These are phyloP conservation scores for Neodiprion fabricii DNA, from an alignment of 1,140 invertebrate species.

Conservation along the genomic window DNA sequence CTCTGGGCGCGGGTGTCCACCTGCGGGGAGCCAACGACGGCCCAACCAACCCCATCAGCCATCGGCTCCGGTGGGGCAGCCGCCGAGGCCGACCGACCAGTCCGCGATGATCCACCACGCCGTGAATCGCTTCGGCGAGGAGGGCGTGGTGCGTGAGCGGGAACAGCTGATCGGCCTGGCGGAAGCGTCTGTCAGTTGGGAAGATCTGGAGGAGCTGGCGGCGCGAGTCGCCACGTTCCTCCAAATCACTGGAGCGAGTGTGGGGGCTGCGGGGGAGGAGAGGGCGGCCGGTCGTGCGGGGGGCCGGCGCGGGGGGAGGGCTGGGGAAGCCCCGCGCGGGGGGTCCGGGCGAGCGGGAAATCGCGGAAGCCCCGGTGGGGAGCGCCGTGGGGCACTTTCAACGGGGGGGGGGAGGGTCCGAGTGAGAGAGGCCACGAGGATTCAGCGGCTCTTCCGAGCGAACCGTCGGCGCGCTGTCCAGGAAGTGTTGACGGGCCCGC, in stretches of 20 bases:
- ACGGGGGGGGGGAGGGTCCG: too few species aligned
- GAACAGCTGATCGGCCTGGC: neutral
- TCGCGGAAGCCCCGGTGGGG: too few species aligned
- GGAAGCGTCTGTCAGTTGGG: neutral
- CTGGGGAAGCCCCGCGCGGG: too few species aligned
- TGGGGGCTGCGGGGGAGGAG: neutral
- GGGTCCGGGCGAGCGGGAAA: too few species aligned
- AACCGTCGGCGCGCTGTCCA: neutral
- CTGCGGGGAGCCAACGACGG: neutral
- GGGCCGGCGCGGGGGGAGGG: neutral
- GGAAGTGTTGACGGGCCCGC: neutral
- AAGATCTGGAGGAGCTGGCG: neutral
- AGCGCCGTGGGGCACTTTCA: too few species aligned
- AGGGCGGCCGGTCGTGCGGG: neutral
- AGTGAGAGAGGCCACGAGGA: neutral
- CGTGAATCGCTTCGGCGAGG: neutral
- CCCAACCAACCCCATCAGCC: neutral
- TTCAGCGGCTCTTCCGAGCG: neutral
- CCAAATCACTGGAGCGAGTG: conserved; percentile 11
- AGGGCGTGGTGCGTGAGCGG: neutral
- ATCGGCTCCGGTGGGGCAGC: neutral
- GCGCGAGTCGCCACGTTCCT: neutral
- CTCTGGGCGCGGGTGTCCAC: too few species aligned
- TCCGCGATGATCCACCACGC: neutral
- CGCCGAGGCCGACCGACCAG: neutral